A percentile compares a stretch with the other conserved stretches of the same genome.
Evolutionary conservation across 2,113 vertebrate species (phyloP).

Genomic region (Psittacara wagleri): DNA sequence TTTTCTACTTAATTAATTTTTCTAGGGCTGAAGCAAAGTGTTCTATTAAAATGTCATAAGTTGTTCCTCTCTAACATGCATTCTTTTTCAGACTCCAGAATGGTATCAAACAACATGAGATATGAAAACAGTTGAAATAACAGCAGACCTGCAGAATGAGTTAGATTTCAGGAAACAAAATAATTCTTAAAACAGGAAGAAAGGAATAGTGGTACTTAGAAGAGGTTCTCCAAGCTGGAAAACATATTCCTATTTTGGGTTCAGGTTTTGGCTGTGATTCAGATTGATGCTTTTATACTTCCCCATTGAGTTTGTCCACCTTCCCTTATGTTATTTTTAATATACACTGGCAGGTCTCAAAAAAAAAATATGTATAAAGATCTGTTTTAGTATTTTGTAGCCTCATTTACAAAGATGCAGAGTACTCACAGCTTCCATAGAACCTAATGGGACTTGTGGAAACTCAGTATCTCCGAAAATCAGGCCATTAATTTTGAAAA

Average conservation of each 20-base stretch:
- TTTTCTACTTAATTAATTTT: not conserved
- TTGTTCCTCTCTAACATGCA: not conserved
- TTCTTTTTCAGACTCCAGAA: not conserved
- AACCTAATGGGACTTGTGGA: conserved; percentile 36
- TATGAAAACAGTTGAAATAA: not conserved
- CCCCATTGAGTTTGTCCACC: not conserved
- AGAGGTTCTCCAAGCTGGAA: not conserved
- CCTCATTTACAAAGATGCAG: conserved; percentile 28
- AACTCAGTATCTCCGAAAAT: conserved; percentile 24
- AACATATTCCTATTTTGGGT: not conserved
- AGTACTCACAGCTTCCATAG: not conserved
- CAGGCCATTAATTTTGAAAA: conserved; percentile 68
- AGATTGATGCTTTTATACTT: not conserved
- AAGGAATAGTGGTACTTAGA: not conserved
- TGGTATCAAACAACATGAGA: not conserved
- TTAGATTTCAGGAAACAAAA: not conserved
- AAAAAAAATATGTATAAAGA: not conserved
- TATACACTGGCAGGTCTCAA: not conserved
- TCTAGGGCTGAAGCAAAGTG: not conserved
- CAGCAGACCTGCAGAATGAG: not conserved
- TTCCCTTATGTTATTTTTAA: not conserved
- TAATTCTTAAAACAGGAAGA: not conserved
- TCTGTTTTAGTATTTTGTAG: conserved; percentile 11
- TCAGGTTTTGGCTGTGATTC: not conserved
- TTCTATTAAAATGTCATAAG: not conserved